Evolutionary conservation across 2,888 invertebrate genomes (phyloP).

Genomic region (Diadegma fenestrale): DNA sequence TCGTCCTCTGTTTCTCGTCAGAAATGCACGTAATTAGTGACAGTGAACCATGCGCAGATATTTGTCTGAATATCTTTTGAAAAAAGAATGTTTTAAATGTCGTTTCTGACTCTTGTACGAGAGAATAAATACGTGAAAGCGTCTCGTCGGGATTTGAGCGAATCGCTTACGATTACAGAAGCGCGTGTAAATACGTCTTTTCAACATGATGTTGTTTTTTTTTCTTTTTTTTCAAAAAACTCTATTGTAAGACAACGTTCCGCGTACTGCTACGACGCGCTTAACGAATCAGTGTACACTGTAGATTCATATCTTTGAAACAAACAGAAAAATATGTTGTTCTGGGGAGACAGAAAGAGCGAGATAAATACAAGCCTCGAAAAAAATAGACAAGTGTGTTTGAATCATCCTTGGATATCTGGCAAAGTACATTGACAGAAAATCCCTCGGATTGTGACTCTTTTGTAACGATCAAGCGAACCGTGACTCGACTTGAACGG

Average conservation of each 20-base stretch:
- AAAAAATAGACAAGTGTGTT: background rate
- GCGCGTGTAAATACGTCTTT: background rate
- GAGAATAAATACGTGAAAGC: background rate
- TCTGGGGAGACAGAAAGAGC: background rate
- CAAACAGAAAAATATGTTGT: background rate
- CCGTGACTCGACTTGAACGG: constrained; percentile 12
- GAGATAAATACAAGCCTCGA: background rate
- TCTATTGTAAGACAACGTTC: background rate
- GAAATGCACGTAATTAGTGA: background rate
- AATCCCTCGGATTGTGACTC: background rate
- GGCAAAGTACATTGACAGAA: constrained; percentile 44
- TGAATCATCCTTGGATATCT: background rate
- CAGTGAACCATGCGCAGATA: background rate
- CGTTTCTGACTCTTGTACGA: background rate
- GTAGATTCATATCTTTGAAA: constrained; percentile 7
- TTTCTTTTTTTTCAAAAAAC: background rate
- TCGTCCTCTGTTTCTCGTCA: background rate
- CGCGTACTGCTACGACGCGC: background rate
- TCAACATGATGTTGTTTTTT: background rate
- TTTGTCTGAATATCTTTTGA: background rate
- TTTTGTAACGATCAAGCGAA: constrained; percentile 13
- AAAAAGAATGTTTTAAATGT: background rate
- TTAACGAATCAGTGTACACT: background rate
- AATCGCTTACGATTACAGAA: background rate
- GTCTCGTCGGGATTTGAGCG: background rate